Evolutionary conservation across 2,797 vertebrate genomes (phyloP).

Genomic region (Tapera naevia): DNA sequence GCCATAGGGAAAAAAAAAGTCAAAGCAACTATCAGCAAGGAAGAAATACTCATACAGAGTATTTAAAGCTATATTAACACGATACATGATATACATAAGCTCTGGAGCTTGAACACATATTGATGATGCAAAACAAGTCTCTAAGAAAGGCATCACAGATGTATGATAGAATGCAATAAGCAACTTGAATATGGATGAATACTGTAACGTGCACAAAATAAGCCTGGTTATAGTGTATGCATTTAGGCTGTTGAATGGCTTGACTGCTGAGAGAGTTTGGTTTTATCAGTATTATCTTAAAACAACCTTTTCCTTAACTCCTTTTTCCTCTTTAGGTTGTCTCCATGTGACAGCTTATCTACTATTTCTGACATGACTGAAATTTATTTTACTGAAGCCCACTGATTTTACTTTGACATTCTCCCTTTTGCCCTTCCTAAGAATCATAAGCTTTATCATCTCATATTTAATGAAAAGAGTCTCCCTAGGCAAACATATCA

Average conservation of each 20-base stretch:
- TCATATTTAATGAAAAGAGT: slow-evolving; percentile 16
- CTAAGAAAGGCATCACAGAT: not conserved
- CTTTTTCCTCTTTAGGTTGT: not conserved
- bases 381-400: not conserved
- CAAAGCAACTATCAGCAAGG: not conserved
- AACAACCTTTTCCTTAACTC: not conserved
- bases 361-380: slow-evolving; percentile 4
- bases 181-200: not conserved
- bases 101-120: not conserved
- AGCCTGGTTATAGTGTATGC: not conserved
- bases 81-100: not conserved
- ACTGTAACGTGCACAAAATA: not conserved
- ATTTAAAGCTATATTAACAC: not conserved
- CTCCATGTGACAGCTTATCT: not conserved
- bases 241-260: not conserved
- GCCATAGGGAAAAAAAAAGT: not conserved
- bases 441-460: slow-evolving; percentile 20
- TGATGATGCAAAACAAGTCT: not conserved
- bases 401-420: slow-evolving; percentile 2
- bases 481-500: not conserved
- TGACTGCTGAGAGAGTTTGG: not conserved
- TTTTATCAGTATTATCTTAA: not conserved
- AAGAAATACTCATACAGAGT: not conserved
- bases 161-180: not conserved
- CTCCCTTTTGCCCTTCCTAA: not conserved